Evolutionary conservation across 64 coral and sea anemone species (phyloP).

Genomic region (Pocillopora damicornis): DNA sequence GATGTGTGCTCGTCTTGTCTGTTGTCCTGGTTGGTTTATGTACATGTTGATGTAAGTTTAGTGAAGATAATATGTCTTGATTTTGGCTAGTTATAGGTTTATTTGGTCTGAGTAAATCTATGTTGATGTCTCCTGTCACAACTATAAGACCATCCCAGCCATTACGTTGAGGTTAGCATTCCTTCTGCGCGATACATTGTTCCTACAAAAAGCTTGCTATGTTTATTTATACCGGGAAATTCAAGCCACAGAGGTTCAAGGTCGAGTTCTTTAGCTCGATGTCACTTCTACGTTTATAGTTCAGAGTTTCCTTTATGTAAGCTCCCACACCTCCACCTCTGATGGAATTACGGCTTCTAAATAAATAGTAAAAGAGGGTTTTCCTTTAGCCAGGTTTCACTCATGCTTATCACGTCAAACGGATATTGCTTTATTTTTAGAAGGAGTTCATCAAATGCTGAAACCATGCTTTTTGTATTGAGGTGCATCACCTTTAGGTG

Average conservation of each 20-base stretch:
- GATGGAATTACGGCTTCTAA: background rate
- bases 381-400: too few species aligned
- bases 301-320: background rate
- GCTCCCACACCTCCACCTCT: constrained; percentile 10
- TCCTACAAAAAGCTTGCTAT: constrained; percentile 27
- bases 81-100: background rate
- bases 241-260: background rate
- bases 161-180: background rate
- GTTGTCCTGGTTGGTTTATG: constrained; percentile 18
- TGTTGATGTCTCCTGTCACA: constrained; percentile 39
- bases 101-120: background rate
- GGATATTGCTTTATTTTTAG: too few species aligned
- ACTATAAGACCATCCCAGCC: constrained; percentile 48
- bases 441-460: too few species aligned
- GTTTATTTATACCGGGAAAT: constrained; percentile 20
- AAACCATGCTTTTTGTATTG: too few species aligned
- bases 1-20: constrained; percentile 21
- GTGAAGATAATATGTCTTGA: background rate
- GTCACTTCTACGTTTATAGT: background rate
- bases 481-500: too few species aligned
- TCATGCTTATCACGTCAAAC: too few species aligned
- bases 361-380: too few species aligned
- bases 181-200: constrained; percentile 4
- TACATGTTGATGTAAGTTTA: background rate
- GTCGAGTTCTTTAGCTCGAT: background rate